Base-by-base conservation (phyloP, 2,113 vertebrate species). In the Donacobius atricapilla region DNA sequence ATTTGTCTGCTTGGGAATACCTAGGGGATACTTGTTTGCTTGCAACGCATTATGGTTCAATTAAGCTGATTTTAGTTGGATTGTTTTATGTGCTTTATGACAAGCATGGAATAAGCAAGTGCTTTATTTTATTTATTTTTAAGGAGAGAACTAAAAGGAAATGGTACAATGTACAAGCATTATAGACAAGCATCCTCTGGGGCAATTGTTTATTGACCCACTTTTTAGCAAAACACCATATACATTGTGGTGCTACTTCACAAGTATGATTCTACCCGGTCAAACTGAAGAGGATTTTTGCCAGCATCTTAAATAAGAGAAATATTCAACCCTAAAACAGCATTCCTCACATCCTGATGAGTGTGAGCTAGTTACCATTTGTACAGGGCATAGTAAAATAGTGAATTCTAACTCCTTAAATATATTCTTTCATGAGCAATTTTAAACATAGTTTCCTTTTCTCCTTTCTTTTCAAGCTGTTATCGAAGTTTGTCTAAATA, bases 1-100 rank as follows among this genome's bases (percentile, higher is more conserved):
- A 87, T 96, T 97, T 97, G 58, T 96, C 44, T 96, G 48, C 85
- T 91, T 95, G 82, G 92, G 58, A 83, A 91, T 91, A 96, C 87
- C 70, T 95, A 72, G 94, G 84, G 93, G 89, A 95, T 95, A 81
- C 73, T 7, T 40, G 21, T 82, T 97, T 97, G 89, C 77, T 97
- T 96, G 80, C 65, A 92, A 87, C 0, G 7, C 87, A 20, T 93
- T 93, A 92, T 0, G 20, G 94, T 97, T 97, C 96, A 98, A 97
- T 97, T 98, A 97, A 93, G 72, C 48, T 87, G 88, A 97, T 96
- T 98, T 97, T 83, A 71, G 58, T 89, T 90, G 91, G 80, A 93
- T 94, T 97, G 64, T 95, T 96, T 90, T 94, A 68, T 93, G 42
- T 94, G 92, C 91, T 98, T 97, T 92, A 87, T 93, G 76, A 88